A percentile compares a stretch with the other conserved stretches of the same genome.
phyloP scores from a whole-genome alignment of 1,140 invertebrate species.

The Belonocnema kinseyi region DNA sequence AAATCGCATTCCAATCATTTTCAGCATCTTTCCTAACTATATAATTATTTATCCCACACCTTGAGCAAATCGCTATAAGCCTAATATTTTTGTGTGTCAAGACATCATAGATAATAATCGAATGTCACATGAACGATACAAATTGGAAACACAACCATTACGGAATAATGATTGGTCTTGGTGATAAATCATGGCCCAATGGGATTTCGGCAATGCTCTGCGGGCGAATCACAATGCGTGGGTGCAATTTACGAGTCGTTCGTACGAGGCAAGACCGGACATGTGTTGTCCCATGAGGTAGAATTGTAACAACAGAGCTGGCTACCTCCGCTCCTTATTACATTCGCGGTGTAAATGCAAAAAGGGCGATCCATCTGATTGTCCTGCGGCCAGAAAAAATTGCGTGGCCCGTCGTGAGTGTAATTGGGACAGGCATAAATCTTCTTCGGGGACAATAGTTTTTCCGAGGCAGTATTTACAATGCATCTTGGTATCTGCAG shows the following conservation, averaged over 20 bases:
- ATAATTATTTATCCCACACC: too few species aligned
- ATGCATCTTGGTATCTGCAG: slow-evolving; percentile 72
- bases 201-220: slow-evolving; percentile 31
- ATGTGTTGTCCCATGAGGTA: slow-evolving; percentile 56
- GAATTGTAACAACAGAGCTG: slow-evolving; percentile 49
- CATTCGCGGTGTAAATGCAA: slow-evolving; percentile 47
- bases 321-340: slow-evolving; percentile 48
- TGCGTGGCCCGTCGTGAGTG: slow-evolving; percentile 46
- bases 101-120: slow-evolving; percentile 30
- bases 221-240: slow-evolving; percentile 44
- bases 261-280: slow-evolving; percentile 32
- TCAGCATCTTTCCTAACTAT: too few species aligned
- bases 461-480: slow-evolving; percentile 66
- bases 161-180: slow-evolving; percentile 41
- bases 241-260: slow-evolving; percentile 52
- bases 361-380: slow-evolving; percentile 54
- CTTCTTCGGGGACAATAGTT: slow-evolving; percentile 69
- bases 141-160: slow-evolving; percentile 39
- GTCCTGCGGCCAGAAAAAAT: slow-evolving; percentile 54
- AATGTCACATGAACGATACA: slow-evolving; percentile 2
- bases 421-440: slow-evolving; percentile 72
- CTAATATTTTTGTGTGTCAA: background rate
- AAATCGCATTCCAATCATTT: too few species aligned
- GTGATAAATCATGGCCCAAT: slow-evolving; percentile 46
- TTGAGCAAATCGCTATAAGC: too few species aligned